phyloP scores from a whole-genome alignment of 2,797 vertebrate genomes.

The Oophaga sylvatica region DNA sequence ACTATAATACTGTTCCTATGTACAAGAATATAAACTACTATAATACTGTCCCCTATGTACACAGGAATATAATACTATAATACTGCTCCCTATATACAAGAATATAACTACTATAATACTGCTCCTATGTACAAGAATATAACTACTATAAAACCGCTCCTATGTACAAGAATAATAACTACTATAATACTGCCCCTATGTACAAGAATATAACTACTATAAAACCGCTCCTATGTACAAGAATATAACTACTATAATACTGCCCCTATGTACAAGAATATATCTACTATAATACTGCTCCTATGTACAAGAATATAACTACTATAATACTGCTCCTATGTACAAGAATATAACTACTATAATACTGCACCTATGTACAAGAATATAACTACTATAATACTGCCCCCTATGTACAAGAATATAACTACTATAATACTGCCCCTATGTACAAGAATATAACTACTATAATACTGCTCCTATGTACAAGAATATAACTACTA shows the following conservation, averaged over 20 bases:
- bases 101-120: neutral
- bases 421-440: neutral
- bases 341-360: neutral
- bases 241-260: neutral
- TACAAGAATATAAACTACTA: slow-evolving; percentile 3
- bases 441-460: neutral
- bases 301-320: neutral
- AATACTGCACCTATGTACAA: neutral
- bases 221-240: no score
- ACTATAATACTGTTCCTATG: neutral
- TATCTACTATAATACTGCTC: neutral
- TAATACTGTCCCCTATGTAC: neutral
- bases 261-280: neutral
- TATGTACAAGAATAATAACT: neutral
- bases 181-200: neutral
- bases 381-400: no score
- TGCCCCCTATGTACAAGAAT: no score
- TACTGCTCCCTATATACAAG: no score
- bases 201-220: neutral
- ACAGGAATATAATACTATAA: no score
- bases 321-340: no score
- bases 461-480: no score
- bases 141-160: neutral
- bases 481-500: neutral
- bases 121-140: neutral